These are phyloP conservation scores for Rhinoraja longicauda DNA, from an alignment of 2,797 vertebrate species.

Conservation along the genomic window DNA sequence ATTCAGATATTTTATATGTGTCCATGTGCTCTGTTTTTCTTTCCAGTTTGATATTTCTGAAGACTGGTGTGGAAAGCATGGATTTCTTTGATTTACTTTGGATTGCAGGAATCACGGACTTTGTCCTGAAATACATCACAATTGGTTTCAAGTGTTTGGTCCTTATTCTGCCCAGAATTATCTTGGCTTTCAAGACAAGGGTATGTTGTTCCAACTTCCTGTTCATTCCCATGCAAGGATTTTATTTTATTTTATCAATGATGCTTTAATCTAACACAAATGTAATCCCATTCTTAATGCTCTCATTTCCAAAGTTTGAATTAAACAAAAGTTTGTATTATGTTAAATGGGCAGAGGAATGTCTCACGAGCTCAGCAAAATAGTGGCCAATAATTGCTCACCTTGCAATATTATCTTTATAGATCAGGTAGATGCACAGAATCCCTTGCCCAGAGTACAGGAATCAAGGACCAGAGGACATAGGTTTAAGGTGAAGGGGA, in stretches of 20 bases:
- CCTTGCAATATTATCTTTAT: too few species aligned
- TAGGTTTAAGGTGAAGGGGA: too few species aligned
- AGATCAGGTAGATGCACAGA: too few species aligned
- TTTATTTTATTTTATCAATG: background rate
- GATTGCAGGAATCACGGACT: slow-evolving; percentile 91
- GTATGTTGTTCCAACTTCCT: slow-evolving; percentile 51
- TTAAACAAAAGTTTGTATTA: background rate
- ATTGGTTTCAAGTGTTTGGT: slow-evolving; percentile 84
- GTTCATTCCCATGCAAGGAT: background rate
- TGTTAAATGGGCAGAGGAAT: background rate
- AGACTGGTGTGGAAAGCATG: slow-evolving; percentile 79
- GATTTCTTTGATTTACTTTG: slow-evolving; percentile 95
- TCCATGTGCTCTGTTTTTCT: slow-evolving; percentile 37
- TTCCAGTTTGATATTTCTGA: slow-evolving; percentile 83
- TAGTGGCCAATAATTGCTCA: background rate
- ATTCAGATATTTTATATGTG: background rate
- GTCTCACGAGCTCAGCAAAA: background rate
- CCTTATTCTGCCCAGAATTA: slow-evolving; percentile 82
- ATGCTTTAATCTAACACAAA: background rate
- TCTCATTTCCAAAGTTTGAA: background rate
- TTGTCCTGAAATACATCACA: slow-evolving; percentile 89
- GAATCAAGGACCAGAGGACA: too few species aligned
- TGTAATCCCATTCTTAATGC: background rate
- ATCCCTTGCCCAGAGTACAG: too few species aligned
- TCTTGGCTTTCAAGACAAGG: slow-evolving; percentile 91